phyloP scores from a whole-genome alignment of 1,140 invertebrate genomes.

The Vollenhovia emeryi region DNA sequence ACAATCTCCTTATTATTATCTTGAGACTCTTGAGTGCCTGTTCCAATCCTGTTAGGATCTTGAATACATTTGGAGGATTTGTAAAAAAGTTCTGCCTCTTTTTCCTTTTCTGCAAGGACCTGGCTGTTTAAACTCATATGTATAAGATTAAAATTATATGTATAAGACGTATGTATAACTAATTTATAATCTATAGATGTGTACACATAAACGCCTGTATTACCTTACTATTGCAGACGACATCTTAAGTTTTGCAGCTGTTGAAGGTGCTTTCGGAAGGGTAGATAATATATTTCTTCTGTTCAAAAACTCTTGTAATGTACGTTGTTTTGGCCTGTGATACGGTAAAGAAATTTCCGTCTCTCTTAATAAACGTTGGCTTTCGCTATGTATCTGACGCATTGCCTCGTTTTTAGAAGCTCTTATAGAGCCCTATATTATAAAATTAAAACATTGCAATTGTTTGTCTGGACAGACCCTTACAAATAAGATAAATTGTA shows the following conservation, averaged over 20 bases:
- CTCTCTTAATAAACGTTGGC: slow-evolving; percentile 90
- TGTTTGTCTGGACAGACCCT: too few species aligned
- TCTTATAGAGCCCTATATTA: slow-evolving; percentile 72
- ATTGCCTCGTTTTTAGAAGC: slow-evolving; percentile 81
- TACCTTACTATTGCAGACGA: slow-evolving; percentile 78
- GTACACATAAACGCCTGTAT: background rate
- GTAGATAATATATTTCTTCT: slow-evolving; percentile 75
- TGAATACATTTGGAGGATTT: slow-evolving; percentile 74
- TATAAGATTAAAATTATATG: too few species aligned
- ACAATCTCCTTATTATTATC: slow-evolving; percentile 48
- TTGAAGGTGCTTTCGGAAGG: slow-evolving; percentile 77
- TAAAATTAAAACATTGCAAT: slow-evolving; percentile 14
- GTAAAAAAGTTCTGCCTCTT: slow-evolving; percentile 82
- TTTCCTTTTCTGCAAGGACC: slow-evolving; percentile 81
- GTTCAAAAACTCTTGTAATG: slow-evolving; percentile 90
- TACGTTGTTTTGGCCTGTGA: slow-evolving; percentile 90
- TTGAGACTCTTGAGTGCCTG: slow-evolving; percentile 49
- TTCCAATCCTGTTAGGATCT: slow-evolving; percentile 63
- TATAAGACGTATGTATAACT: slow-evolving; percentile 44
- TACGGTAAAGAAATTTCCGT: slow-evolving; percentile 90
- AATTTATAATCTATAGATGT: background rate
- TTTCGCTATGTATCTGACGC: slow-evolving; percentile 86
- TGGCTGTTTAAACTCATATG: slow-evolving; percentile 69
- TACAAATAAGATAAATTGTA: too few species aligned
- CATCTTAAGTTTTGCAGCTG: slow-evolving; percentile 80